Percentiles rank a stretch among this genome's conserved stretches.
Evolutionary conservation across 2,888 invertebrate species (phyloP).

Genomic region (Sesamia inferens): DNA sequence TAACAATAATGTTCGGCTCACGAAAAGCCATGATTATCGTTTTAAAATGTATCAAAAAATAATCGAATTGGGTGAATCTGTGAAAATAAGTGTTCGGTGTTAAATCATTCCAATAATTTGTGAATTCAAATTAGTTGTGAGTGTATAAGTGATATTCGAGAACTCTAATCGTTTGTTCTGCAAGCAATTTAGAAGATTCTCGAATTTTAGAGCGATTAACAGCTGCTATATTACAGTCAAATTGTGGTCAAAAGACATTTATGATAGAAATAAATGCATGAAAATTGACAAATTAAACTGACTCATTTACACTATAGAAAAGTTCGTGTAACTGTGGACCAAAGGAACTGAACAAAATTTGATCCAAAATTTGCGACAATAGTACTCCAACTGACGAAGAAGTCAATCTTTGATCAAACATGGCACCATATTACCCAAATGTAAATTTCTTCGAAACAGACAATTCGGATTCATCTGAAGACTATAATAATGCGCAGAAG

Average conservation of each 20-base stretch:
- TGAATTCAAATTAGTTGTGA: slow-evolving; percentile 74
- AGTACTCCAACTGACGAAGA: neutral
- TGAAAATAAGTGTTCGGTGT: slow-evolving; percentile 15
- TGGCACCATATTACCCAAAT: slow-evolving; percentile 79
- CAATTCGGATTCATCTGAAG: slow-evolving; percentile 36
- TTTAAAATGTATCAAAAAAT: slow-evolving; percentile 48
- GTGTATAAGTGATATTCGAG: slow-evolving; percentile 57
- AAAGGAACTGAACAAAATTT: neutral
- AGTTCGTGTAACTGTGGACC: neutral
- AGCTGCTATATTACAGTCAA: neutral
- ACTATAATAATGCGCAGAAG: slow-evolving; percentile 56
- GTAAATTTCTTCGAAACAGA: slow-evolving; percentile 46
- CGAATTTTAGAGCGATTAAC: slow-evolving; percentile 6
- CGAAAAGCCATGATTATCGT: slow-evolving; percentile 41
- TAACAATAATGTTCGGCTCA: slow-evolving; percentile 29
- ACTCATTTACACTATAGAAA: neutral
- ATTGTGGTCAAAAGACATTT: neutral
- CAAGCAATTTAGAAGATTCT: slow-evolving; percentile 53
- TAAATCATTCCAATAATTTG: slow-evolving; percentile 78
- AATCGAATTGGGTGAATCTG: slow-evolving; percentile 21
- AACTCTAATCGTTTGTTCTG: slow-evolving; percentile 53
- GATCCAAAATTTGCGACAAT: neutral
- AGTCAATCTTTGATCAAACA: slow-evolving; percentile 53
- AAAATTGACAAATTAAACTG: neutral
- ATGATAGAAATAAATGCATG: neutral